Evolutionary conservation across 2,797 vertebrate species (phyloP).

Genomic region (Bradypodion ventrale): DNA sequence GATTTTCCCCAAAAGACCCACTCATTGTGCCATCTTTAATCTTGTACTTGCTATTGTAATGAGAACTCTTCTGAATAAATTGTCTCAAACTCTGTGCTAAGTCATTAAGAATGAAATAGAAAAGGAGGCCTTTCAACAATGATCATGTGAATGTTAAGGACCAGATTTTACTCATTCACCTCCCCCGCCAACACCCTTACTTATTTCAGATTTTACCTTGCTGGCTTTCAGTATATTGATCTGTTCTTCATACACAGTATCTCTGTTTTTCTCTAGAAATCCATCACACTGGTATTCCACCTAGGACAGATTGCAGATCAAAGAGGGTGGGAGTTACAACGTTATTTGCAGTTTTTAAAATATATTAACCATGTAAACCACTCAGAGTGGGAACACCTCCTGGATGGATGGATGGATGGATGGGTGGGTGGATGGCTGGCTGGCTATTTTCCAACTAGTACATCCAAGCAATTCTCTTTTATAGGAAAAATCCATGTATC

Average conservation of each 20-base stretch:
- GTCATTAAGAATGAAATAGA: not conserved
- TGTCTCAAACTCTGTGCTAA: not conserved
- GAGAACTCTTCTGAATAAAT: not conserved
- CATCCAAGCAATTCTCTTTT: not conserved
- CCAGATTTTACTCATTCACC: not conserved
- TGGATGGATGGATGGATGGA: too few relatives aligned
- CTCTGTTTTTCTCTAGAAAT: conserved; percentile 96
- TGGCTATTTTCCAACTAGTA: not conserved
- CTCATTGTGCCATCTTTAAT: not conserved
- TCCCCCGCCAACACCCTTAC: accelerated
- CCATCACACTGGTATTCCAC: conserved; percentile 94
- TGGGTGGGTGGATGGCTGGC: too few relatives aligned
- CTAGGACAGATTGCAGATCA: conserved; percentile 65
- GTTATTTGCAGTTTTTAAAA: too few relatives aligned
- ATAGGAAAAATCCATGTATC: not conserved
- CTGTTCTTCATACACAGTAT: conserved; percentile 95
- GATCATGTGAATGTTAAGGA: not conserved
- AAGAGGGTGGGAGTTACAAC: not conserved
- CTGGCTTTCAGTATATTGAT: conserved; percentile 97
- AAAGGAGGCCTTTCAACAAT: not conserved
- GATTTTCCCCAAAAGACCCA: too few relatives aligned
- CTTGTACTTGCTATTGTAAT: not conserved
- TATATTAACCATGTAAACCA: too few relatives aligned
- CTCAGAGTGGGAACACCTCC: too few relatives aligned
- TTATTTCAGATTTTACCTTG: conserved; percentile 77